A percentile compares a stretch with the other conserved stretches of the same genome.
Conservation (phyloP, 2,888 invertebrate genomes). For the Amiota minor region DNA sequence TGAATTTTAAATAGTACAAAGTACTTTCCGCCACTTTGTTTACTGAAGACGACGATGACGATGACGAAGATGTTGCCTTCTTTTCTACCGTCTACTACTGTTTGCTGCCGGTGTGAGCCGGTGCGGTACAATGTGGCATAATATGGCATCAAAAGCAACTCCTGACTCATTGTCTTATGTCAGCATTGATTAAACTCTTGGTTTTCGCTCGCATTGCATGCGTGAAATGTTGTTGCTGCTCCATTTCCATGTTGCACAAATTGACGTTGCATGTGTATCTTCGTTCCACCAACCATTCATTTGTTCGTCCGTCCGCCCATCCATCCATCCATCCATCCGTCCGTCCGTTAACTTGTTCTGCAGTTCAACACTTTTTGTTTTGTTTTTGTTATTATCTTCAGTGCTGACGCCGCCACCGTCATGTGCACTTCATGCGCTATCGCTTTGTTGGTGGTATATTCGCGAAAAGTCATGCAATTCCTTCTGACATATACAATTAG, state of each 20-base stretch:
- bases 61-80: neutral
- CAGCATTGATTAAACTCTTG: constrained; percentile 61
- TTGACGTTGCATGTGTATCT: constrained; percentile 55
- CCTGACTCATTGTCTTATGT: constrained; percentile 53
- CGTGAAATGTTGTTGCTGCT: constrained; percentile 48
- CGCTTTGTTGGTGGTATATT: constrained; percentile 56
- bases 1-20: constrained; percentile 41
- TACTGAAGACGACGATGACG: neutral
- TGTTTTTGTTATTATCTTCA: neutral
- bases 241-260: constrained; percentile 56
- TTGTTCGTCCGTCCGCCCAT: neutral
- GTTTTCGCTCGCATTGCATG: constrained; percentile 54
- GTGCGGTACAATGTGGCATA: too few relatives aligned
- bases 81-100: neutral
- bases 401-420: constrained; percentile 27
- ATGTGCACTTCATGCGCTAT: constrained; percentile 25
- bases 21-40: constrained; percentile 13
- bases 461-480: constrained; percentile 58
- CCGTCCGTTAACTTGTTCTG: neutral
- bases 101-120: too few relatives aligned
- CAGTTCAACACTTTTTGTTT: constrained; percentile 5
- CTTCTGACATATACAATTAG: constrained; percentile 54
- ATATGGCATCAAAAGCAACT: constrained; percentile 1
- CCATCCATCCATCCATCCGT: neutral
- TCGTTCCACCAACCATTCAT: neutral